These are phyloP conservation scores for Gymnothorax reevesii DNA, from an alignment of 2,797 vertebrate genomes.

Conservation along the genomic window DNA sequence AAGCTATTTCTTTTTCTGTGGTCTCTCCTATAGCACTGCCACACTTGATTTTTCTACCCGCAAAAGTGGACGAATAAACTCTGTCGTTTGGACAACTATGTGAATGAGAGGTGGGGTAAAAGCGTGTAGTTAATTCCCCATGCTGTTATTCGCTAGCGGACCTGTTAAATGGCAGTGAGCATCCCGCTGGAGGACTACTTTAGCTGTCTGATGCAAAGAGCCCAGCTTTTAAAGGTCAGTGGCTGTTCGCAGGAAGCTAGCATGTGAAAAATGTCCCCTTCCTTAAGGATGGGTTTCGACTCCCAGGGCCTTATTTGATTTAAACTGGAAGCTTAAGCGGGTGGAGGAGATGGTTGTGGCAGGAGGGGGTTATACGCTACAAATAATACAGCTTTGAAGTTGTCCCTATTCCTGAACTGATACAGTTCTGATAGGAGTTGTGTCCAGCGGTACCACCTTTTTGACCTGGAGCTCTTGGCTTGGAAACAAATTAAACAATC, in stretches of 20 bases:
- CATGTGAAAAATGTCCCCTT: constrained; percentile 18
- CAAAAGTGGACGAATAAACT: constrained; percentile 2
- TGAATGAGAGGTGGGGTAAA: constrained; percentile 12
- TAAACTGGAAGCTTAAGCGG: not conserved
- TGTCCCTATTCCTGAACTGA: not conserved
- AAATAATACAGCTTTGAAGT: not conserved
- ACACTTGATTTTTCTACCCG: not conserved
- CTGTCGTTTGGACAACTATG: not conserved
- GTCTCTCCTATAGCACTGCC: constrained; percentile 16
- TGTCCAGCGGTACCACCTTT: not conserved
- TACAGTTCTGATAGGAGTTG: not conserved
- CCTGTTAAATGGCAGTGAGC: constrained; percentile 39
- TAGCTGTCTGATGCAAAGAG: constrained; percentile 39
- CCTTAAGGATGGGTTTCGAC: not conserved
- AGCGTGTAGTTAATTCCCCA: constrained; percentile 42
- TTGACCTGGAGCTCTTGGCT: not conserved
- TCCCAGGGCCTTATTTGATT: not conserved
- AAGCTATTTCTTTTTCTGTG: not conserved
- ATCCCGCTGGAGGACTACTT: constrained; percentile 19
- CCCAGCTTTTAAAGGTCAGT: constrained; percentile 43
- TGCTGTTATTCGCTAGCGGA: constrained; percentile 45
- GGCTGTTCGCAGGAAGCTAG: constrained; percentile 40
- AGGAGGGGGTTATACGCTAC: not conserved
- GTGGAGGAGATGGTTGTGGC: not conserved
- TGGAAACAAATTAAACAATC: not conserved